Base-by-base conservation (phyloP, 2,888 invertebrate genomes). In the Kryphioiulus occultus region DNA sequence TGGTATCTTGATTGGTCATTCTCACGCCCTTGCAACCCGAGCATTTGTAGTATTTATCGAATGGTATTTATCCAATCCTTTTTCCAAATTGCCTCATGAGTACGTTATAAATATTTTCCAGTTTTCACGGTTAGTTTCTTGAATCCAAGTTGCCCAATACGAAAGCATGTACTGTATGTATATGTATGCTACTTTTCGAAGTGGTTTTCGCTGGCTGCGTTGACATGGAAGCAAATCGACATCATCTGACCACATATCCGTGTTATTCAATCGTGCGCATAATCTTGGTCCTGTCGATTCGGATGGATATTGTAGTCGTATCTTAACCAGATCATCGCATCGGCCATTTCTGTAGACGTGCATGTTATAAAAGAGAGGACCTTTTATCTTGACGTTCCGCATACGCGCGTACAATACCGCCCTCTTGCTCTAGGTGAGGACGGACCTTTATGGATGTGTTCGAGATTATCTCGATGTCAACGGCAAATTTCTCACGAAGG, bases 401-500 rank as follows among this genome's bases (percentile, higher is more conserved):
- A 26, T 68, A 68, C 68, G 68, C 26, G 22, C 12, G 22, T 30
- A 78, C 78, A 78, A 78, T 78, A 22, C 78, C 78, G 78, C 30
- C 22, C 59, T 59, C 22, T 4, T 15, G 78, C 78, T 78, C 30
- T 78, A 78, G 78, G 78, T 78, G 78, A 78, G 78, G 78, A 78
- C 78, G 78, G 78, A 78, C 78, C 78, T 78, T 78, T 78, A 78
- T 78, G 78, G 22, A 78, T 78, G 78, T 30, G 78, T 78, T 30
- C 30, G 26, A 26, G 78, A 78, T 78, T 78, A 78, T 78, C 78
- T 26, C 30, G 30, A 30, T 78, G 78, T 78, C 78, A 78, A 30
- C 78, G 78, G 78, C 26, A 78, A 78, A 78, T 78, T 78, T 78
- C 78, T 78, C 78, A 78, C 78, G 78, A 22, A 78, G 78, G 78